Evolutionary conservation across 2,888 invertebrate genomes (phyloP).

Genomic region (Rotaria socialis): DNA sequence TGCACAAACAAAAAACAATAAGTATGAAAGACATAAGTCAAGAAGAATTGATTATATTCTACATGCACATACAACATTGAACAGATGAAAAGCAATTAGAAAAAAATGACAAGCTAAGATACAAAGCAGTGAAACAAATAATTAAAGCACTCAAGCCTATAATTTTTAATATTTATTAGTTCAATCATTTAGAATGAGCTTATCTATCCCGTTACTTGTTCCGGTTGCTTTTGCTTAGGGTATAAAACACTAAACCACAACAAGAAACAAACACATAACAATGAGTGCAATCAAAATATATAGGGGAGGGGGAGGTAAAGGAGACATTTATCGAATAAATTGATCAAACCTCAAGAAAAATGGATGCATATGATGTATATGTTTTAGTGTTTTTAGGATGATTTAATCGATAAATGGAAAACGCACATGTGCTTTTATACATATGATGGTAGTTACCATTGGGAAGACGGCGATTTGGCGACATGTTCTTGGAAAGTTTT

Average conservation of each 20-base stretch:
- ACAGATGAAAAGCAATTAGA: neutral
- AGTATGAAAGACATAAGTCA: too few species aligned
- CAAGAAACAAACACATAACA: neutral
- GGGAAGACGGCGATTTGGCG: constrained; percentile 47
- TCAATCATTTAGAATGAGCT: neutral
- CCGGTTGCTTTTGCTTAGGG: neutral
- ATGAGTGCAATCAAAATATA: neutral
- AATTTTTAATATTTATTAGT: neutral
- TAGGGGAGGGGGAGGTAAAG: neutral
- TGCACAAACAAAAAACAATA: too few species aligned
- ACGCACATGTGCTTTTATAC: neutral
- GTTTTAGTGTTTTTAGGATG: too few species aligned
- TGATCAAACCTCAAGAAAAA: neutral
- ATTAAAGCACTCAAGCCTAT: neutral
- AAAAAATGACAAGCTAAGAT: neutral
- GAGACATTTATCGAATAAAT: neutral
- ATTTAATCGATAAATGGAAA: neutral
- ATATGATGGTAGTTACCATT: constrained; percentile 43
- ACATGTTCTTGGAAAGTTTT: constrained; percentile 47
- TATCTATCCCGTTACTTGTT: neutral
- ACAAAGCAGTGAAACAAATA: neutral
- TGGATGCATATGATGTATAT: neutral
- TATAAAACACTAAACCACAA: neutral
- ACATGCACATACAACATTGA: constrained; percentile 9
- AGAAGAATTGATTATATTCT: too few species aligned